phyloP scores from a whole-genome alignment of 2,797 vertebrate genomes.

The Phoebastria nigripes region DNA sequence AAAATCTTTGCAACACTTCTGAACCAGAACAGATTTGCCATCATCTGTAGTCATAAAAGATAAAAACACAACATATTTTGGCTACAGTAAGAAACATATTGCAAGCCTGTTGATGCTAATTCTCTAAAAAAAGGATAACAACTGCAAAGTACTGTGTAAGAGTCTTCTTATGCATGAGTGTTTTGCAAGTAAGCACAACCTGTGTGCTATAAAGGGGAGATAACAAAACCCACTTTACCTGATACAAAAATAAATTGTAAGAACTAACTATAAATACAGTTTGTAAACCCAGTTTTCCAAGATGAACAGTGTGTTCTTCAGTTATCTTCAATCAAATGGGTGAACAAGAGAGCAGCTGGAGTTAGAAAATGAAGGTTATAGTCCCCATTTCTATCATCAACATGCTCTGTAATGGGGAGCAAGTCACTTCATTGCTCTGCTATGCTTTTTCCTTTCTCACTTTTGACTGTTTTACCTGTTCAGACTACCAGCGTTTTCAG shows the following conservation, averaged over 20 bases:
- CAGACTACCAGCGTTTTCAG: neutral
- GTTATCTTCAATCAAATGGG: neutral
- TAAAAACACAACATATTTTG: slow-evolving; percentile 47
- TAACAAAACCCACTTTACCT: slow-evolving; percentile 1
- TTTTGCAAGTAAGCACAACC: neutral
- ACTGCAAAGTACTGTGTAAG: neutral
- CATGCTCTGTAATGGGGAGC: neutral
- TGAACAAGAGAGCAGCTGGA: neutral
- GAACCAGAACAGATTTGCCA: slow-evolving; percentile 57
- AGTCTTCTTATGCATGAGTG: neutral
- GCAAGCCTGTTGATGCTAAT: slow-evolving; percentile 10
- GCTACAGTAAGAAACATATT: slow-evolving; percentile 20
- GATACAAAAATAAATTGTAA: neutral
- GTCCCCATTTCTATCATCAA: neutral
- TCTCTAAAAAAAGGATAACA: slow-evolving; percentile 28
- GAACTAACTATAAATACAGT: neutral
- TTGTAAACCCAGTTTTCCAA: neutral
- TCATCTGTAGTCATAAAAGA: slow-evolving; percentile 56
- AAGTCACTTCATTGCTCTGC: neutral
- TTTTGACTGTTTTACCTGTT: neutral
- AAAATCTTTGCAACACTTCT: slow-evolving; percentile 37
- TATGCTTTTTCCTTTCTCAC: neutral
- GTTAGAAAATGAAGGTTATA: neutral
- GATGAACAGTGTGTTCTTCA: neutral
- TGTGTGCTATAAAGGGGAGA: neutral